phyloP scores from a whole-genome alignment of 2,797 vertebrate genomes.

The Danio tinwini region DNA sequence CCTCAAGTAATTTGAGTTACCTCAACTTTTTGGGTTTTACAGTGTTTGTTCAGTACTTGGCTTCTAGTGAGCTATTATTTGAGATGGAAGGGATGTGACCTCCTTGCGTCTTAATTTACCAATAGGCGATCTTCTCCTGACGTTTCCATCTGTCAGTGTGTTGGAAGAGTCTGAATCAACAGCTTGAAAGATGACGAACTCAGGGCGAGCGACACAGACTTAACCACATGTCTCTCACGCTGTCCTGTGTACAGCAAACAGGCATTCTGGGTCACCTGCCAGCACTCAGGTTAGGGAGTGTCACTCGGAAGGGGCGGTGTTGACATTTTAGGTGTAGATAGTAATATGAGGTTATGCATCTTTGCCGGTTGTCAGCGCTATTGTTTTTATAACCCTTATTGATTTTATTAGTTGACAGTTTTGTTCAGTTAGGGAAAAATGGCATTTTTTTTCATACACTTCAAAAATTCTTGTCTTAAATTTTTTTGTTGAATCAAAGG shows the following conservation, averaged over 20 bases:
- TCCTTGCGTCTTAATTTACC: constrained; percentile 25
- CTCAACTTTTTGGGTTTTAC: too few species aligned
- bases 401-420: not conserved
- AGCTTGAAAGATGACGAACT: constrained; percentile 56
- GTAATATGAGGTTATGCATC: not conserved
- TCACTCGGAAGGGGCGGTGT: not conserved
- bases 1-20: too few species aligned
- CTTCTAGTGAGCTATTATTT: too few species aligned
- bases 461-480: too few species aligned
- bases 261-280: constrained; percentile 33
- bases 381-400: not conserved
- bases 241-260: constrained; percentile 22
- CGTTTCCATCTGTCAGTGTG: constrained; percentile 53
- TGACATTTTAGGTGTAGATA: not conserved
- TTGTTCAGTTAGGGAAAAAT: not conserved
- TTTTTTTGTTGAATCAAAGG: too few species aligned
- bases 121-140: constrained; percentile 32
- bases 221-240: constrained; percentile 27
- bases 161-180: constrained; percentile 50
- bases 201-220: constrained; percentile 16
- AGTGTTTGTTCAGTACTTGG: too few species aligned
- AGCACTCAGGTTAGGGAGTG: not conserved
- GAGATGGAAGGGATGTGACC: not conserved
- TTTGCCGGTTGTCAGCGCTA: not conserved
- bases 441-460: not conserved